Evolutionary conservation across 2,797 vertebrate genomes (phyloP).

Genomic region (Cyclura pinguis): DNA sequence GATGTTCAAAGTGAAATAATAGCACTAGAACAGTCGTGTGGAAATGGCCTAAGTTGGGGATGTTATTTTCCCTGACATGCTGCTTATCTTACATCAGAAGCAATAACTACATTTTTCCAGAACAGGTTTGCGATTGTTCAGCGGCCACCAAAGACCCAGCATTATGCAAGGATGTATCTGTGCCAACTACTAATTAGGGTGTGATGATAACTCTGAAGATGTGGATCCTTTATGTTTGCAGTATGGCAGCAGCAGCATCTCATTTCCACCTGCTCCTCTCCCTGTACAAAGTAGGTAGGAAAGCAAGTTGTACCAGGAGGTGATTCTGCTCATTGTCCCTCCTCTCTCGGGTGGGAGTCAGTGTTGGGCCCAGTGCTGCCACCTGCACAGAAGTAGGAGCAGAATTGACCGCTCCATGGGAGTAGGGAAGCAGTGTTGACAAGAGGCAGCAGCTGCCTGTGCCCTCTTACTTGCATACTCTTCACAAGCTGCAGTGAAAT

Average conservation of each 20-base stretch:
- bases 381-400: not conserved
- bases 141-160: not conserved
- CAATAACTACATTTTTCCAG: not conserved
- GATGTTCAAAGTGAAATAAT: too few relatives aligned
- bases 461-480: not conserved
- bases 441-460: not conserved
- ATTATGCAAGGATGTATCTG: too few relatives aligned
- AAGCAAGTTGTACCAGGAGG: not conserved
- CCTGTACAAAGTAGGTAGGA: too few relatives aligned
- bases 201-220: not conserved
- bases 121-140: not conserved
- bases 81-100: not conserved
- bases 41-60: not conserved
- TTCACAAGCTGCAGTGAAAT: not conserved
- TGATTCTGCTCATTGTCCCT: not conserved
- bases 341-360: not conserved
- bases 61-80: not conserved
- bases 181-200: not conserved
- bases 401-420: not conserved
- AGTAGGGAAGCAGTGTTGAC: not conserved
- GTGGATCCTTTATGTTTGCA: not conserved
- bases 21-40: too few relatives aligned
- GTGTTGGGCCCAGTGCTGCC: not conserved
- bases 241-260: not conserved
- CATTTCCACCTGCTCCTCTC: not conserved